Evolutionary conservation across 2,888 invertebrate genomes (phyloP).

Genomic region (Coremacera marginata): DNA sequence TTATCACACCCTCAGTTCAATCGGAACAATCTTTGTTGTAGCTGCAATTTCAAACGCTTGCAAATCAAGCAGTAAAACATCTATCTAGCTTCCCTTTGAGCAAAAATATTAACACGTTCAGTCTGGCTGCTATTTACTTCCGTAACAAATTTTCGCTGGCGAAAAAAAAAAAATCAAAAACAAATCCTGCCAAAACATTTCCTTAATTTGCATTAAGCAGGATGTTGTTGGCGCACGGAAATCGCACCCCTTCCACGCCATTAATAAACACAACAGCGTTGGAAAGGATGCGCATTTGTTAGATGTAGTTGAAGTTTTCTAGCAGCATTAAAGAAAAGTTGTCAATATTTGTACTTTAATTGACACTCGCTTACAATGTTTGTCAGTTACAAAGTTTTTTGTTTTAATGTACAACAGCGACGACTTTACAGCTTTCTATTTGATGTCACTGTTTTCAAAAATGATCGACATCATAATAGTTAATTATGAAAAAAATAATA

Average conservation of each 20-base stretch:
- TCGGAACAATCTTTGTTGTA: too few relatives aligned
- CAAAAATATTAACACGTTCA: neutral
- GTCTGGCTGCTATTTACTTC: neutral
- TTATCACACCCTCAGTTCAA: too few relatives aligned
- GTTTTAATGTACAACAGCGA: too few relatives aligned
- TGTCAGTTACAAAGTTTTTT: too few relatives aligned
- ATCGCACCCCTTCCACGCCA: neutral
- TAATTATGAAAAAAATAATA: too few relatives aligned
- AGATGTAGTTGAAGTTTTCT: neutral
- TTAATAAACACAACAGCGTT: neutral
- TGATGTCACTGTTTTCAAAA: too few relatives aligned
- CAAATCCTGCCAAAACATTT: neutral
- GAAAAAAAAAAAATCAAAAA: neutral
- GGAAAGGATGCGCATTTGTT: neutral
- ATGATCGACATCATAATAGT: too few relatives aligned
- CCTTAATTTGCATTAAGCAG: slow-evolving; percentile 20
- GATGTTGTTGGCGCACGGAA: slow-evolving; percentile 12
- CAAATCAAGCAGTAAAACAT: slow-evolving; percentile 1
- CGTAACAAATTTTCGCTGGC: neutral
- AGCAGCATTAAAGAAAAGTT: neutral
- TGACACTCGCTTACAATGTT: too few relatives aligned
- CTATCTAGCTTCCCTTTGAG: neutral
- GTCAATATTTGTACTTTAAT: too few relatives aligned
- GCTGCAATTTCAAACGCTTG: neutral
- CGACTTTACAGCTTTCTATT: too few relatives aligned